phyloP scores from a whole-genome alignment of 2,888 invertebrate species.

The Lysandra coridon region DNA sequence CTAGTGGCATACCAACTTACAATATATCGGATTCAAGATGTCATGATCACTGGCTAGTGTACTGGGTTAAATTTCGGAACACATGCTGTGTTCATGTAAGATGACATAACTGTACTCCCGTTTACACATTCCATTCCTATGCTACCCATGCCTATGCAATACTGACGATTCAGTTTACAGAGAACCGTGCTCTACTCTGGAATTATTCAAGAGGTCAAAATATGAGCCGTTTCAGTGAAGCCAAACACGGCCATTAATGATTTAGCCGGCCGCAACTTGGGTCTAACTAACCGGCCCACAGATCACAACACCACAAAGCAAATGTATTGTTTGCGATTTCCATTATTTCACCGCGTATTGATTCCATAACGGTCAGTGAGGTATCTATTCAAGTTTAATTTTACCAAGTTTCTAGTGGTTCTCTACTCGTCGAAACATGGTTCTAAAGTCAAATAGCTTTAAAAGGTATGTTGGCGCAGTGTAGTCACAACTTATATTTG shows the following conservation, averaged over 20 bases:
- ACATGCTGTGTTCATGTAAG: background rate
- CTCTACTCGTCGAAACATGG: no score
- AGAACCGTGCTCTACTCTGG: background rate
- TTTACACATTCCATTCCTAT: background rate
- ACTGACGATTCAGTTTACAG: background rate
- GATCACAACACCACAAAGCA: conserved; percentile 28
- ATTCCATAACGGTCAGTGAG: background rate
- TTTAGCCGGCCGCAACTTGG: conserved; percentile 19
- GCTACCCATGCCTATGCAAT: background rate
- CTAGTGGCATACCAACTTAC: no score
- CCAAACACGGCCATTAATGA: conserved; percentile 24
- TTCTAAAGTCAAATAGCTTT: no score
- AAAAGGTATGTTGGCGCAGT: no score
- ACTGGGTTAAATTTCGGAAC: no score
- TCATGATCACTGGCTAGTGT: no score
- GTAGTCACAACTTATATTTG: no score
- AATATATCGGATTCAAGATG: no score
- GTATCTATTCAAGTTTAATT: background rate
- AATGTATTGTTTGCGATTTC: background rate
- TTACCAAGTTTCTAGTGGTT: background rate
- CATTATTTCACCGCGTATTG: conserved; percentile 16
- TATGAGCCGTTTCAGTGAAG: conserved; percentile 8
- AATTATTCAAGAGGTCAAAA: conserved; percentile 17
- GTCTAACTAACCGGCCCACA: conserved; percentile 30
- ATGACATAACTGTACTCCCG: background rate